Conservation (phyloP, 2,888 invertebrate genomes). For the Drosophila mayaguana region DNA sequence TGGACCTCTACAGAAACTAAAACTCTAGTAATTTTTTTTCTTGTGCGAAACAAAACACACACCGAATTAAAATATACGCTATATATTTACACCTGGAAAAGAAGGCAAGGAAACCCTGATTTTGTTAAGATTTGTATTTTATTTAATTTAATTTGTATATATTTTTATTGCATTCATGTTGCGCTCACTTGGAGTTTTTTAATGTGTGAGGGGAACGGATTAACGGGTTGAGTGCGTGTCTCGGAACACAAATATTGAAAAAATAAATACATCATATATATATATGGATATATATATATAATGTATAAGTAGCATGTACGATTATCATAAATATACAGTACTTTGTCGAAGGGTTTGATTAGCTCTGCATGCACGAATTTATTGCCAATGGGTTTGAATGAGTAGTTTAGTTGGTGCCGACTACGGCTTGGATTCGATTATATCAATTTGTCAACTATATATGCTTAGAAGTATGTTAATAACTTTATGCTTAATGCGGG, state of each 20-base stretch:
- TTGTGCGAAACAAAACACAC: slow-evolving; percentile 58
- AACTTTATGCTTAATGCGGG: slow-evolving; percentile 66
- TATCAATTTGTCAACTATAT: slow-evolving; percentile 64
- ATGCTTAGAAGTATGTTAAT: slow-evolving; percentile 68
- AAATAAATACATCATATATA: slow-evolving; percentile 67
- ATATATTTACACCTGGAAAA: slow-evolving; percentile 32
- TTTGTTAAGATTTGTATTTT: slow-evolving; percentile 36
- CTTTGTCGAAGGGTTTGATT: slow-evolving; percentile 35
- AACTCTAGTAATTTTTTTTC: slow-evolving; percentile 57
- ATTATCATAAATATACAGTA: slow-evolving; percentile 50
- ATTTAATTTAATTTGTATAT: background rate
- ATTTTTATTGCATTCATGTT: slow-evolving; percentile 7
- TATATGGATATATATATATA: slow-evolving; percentile 44
- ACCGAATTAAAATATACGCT: slow-evolving; percentile 29
- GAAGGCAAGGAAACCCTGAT: slow-evolving; percentile 9
- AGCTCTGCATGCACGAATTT: slow-evolving; percentile 46
- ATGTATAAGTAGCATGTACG: slow-evolving; percentile 34
- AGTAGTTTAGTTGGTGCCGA: slow-evolving; percentile 39
- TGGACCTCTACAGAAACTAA: slow-evolving; percentile 36
- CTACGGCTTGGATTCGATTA: slow-evolving; percentile 56
- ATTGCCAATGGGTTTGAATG: slow-evolving; percentile 58
- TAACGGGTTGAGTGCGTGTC: slow-evolving; percentile 29
- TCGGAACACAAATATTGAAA: slow-evolving; percentile 48
- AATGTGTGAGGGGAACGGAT: slow-evolving; percentile 4
- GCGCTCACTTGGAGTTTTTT: slow-evolving; percentile 5